Base-by-base conservation (phyloP, 2,888 invertebrate species). In the Clitarchus hookeri region DNA sequence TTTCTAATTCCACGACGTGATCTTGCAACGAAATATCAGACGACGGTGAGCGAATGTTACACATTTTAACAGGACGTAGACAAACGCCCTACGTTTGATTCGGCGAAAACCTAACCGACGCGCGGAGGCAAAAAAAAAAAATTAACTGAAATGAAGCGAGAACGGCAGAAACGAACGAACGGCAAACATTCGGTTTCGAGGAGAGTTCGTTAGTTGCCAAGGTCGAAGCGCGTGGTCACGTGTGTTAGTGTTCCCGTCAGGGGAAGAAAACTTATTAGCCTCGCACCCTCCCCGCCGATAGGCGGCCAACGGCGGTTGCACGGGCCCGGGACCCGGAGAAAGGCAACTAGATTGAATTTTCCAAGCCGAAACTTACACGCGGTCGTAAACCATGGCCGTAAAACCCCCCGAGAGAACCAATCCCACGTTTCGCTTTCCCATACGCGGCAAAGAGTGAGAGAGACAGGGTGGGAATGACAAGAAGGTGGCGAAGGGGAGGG, bases 381-480 rank as follows among this genome's bases (percentile, higher is more conserved):
- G 86, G n/a, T 86, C 86, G 86, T 86, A 86, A 86, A 86, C 80
- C 84, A 83, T 25, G 86, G 84, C 84, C 86, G 80, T 86, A 86
- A 86, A 86, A 65, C 65, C 65, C 23, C 65, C 53, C 53, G 79
- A 54, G 86, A 27, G 77, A 80, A 86, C 78, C 86, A 86, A 86
- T 86, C 84, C 86, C 85, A 44, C 83, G 84, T 78, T 79, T 36
- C 54, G 84, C n/a, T 36, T 65, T 53, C n/a, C 54, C 65, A n/a
- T 65, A n/a, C 65, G 6, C 65, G 65, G 23, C 65, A 65, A 23
- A 65, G 65, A n/a, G 65, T 12, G 53, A 53, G 53, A 53, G 19
- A 53, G 53, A 53, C 13, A 53, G 53, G 19, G 2, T 53, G 13
- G 53, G 53, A 19, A 53, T 36, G 53, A 53, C 53, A 19, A 53